Evolutionary conservation across 2,113 vertebrate species (phyloP).

Genomic region (Emberiza fucata): DNA sequence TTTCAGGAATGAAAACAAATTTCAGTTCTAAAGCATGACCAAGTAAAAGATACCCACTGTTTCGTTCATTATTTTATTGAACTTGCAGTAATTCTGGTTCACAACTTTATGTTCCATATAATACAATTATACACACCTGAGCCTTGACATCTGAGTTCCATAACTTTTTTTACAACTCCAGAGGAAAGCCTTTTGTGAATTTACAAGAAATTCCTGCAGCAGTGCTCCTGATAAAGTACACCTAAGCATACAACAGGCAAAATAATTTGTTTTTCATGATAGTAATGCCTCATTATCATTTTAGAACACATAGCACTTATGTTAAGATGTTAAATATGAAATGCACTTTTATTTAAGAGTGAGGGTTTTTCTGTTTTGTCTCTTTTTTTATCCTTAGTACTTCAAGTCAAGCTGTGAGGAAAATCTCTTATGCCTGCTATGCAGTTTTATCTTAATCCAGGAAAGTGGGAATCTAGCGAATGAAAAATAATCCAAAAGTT

Average conservation of each 20-base stretch:
- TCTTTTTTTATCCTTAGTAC: neutral
- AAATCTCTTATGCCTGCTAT: constrained; percentile 41
- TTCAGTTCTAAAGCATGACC: neutral
- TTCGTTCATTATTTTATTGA: constrained; percentile 42
- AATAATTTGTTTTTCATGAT: neutral
- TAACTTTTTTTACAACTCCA: constrained; percentile 24
- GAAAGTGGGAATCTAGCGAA: neutral
- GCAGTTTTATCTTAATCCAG: constrained; percentile 57
- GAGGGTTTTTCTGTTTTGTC: neutral
- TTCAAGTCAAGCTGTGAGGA: constrained; percentile 43
- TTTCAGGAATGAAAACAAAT: constrained; percentile 3
- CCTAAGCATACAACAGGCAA: neutral
- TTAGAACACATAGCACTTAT: neutral
- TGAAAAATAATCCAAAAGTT: constrained; percentile 48
- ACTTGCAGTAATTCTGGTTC: constrained; percentile 19
- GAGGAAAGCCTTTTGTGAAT: constrained; percentile 25
- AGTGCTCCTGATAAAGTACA: neutral
- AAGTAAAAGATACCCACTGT: neutral
- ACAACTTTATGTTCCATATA: constrained; percentile 39
- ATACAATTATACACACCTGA: constrained; percentile 36
- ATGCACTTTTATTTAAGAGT: neutral
- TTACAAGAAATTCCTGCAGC: neutral
- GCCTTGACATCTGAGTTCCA: neutral
- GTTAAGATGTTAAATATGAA: neutral
- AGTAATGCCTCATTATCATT: neutral